A percentile compares a stretch with the other conserved stretches of the same genome.
Evolutionary conservation across 2,888 invertebrate species (phyloP).

Genomic region (Lypha dubia): DNA sequence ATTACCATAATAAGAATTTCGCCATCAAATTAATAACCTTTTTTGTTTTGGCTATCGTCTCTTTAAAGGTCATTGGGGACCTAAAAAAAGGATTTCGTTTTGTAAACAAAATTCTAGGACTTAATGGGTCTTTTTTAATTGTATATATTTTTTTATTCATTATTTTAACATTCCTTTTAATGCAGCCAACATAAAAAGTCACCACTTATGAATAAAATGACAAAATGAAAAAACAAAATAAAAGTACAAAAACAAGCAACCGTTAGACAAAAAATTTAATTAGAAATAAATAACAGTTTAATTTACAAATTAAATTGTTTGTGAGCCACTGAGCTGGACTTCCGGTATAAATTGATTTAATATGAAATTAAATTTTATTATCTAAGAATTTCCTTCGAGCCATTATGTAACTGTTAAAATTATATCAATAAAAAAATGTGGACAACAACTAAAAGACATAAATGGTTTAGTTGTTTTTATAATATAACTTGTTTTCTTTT

Average conservation of each 20-base stretch:
- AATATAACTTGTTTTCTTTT: constrained; percentile 45
- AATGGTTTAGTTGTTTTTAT: constrained; percentile 19
- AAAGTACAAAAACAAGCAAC: neutral
- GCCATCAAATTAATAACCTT: constrained; percentile 32
- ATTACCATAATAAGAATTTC: neutral
- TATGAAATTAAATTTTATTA: constrained; percentile 53
- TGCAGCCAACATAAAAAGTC: neutral
- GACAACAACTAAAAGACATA: constrained; percentile 36
- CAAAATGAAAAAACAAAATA: neutral
- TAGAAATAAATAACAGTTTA: constrained; percentile 29
- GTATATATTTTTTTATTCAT: neutral
- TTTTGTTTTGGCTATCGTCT: constrained; percentile 10
- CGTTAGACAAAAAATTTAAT: constrained; percentile 26
- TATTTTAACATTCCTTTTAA: neutral
- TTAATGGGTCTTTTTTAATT: neutral
- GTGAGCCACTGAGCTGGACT: neutral
- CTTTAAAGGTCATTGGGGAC: constrained; percentile 39
- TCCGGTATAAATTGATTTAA: constrained; percentile 52
- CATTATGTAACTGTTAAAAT: constrained; percentile 53
- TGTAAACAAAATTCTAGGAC: constrained; percentile 4
- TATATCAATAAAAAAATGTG: constrained; percentile 25
- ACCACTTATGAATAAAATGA: neutral
- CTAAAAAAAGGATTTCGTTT: constrained; percentile 24
- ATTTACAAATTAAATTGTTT: constrained; percentile 40
- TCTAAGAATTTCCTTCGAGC: constrained; percentile 60